Base-by-base conservation (phyloP, 92 coral and sea anemone genomes). In the Micromussa lordhowensis region DNA sequence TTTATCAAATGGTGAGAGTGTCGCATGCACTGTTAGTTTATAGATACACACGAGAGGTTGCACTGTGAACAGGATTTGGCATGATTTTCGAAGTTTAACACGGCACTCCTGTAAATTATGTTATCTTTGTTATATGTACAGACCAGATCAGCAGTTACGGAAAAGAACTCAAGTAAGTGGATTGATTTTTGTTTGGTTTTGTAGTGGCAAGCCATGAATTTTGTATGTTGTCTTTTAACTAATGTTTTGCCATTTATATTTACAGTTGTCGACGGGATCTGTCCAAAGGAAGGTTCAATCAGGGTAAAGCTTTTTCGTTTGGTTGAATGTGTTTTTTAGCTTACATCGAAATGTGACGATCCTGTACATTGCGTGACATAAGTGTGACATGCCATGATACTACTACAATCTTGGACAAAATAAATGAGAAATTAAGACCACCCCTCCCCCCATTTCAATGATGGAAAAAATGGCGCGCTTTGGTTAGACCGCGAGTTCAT, bases 81-180 rank as follows among this genome's bases (percentile, higher is more conserved):
- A n/a, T n/a, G n/a, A n/a, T n/a, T n/a, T n/a, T n/a, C n/a, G n/a
- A n/a, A n/a, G n/a, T n/a, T n/a, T n/a, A n/a, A 44, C 51, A 44
- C 13, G 13, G n/a, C n/a, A n/a, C n/a, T n/a, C 51, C 51, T 44
- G 12, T 44, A 44, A 8, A 8, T n/a, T n/a, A n/a, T n/a, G n/a
- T n/a, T n/a, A n/a, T n/a, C n/a, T n/a, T n/a, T n/a, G n/a, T n/a
- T n/a, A n/a, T n/a, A n/a, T n/a, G n/a, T n/a, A n/a, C n/a, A n/a
- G n/a, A n/a, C 30, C 1, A 17, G 19, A 3, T 38, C 21, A 9
- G 24, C 34, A 36, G 13, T 59, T 11, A 78, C 4, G 8, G 57
- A 80, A n/a, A n/a, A 36, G 9, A 80, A 34, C 24, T 21, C 84
- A 80, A 80, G 84, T 80, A 80, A 59, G 84, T 32, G 14, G 83